Percentiles rank a stretch among this genome's conserved stretches.
Evolutionary conservation across 2,888 invertebrate species (phyloP).

Genomic region (Pyrocoelia pectoralis): DNA sequence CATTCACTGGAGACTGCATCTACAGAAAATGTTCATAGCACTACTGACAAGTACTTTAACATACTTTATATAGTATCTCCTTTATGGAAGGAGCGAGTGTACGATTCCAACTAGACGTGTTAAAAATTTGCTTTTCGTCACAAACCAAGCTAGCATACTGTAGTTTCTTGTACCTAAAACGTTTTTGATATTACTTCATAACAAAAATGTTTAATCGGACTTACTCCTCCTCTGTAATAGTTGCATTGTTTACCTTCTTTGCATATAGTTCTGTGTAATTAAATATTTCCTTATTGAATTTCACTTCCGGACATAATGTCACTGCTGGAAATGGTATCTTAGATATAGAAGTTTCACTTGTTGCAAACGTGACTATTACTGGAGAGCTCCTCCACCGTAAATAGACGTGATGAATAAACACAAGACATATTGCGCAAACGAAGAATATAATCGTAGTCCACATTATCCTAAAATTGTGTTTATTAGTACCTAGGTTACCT

Average conservation of each 20-base stretch:
- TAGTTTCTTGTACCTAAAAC: too few species aligned
- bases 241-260: neutral
- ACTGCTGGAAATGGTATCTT: slow-evolving; percentile 63
- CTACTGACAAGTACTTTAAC: too few species aligned
- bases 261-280: slow-evolving; percentile 14
- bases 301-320: slow-evolving; percentile 52
- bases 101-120: too few species aligned
- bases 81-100: too few species aligned
- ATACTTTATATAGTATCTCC: too few species aligned
- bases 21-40: too few species aligned
- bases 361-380: slow-evolving; percentile 79
- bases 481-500: neutral
- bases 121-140: too few species aligned
- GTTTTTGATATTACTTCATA: too few species aligned
- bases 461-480: neutral
- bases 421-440: slow-evolving; percentile 61
- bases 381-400: slow-evolving; percentile 76
- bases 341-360: slow-evolving; percentile 75
- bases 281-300: slow-evolving; percentile 5
- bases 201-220: too few species aligned
- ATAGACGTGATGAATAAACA: slow-evolving; percentile 71
- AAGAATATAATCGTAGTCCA: neutral
- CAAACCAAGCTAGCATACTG: too few species aligned
- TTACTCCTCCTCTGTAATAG: slow-evolving; percentile 7
- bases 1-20: too few species aligned